Conservation (phyloP, 2,888 invertebrate species). For the Agriopis leucophaearia region DNA sequence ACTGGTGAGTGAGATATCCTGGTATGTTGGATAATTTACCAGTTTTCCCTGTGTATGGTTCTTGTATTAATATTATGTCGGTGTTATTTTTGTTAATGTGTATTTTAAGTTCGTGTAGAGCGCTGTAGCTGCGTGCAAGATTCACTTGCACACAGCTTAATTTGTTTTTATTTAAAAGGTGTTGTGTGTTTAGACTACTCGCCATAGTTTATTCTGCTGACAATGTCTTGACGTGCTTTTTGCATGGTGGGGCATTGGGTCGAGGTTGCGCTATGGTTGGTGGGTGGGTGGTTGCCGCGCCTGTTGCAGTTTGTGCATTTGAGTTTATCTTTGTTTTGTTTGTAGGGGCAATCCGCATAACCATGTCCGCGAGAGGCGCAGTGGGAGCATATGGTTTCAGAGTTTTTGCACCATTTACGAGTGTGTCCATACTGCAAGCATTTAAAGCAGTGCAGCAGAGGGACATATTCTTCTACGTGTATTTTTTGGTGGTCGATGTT, state of each 20-base stretch:
- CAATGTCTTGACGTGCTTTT: too few relatives aligned
- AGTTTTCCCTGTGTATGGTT: slow-evolving; percentile 14
- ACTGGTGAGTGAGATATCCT: background rate
- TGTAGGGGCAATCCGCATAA: slow-evolving; percentile 24
- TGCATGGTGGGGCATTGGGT: too few relatives aligned
- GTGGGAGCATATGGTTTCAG: slow-evolving; percentile 26
- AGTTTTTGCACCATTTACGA: slow-evolving; percentile 20
- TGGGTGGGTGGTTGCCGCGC: too few relatives aligned
- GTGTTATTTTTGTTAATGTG: background rate
- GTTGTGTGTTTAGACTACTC: background rate
- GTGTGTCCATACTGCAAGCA: slow-evolving; percentile 44
- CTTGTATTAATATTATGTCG: background rate
- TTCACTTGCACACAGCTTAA: slow-evolving; percentile 36
- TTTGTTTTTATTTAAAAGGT: background rate
- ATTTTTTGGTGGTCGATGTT: slow-evolving; percentile 37
- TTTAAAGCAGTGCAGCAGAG: slow-evolving; percentile 38
- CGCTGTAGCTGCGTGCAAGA: slow-evolving; percentile 6
- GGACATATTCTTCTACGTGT: slow-evolving; percentile 26
- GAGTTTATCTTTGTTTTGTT: background rate
- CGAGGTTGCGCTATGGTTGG: too few relatives aligned
- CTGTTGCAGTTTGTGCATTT: slow-evolving; percentile 37
- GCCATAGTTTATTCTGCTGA: slow-evolving; percentile 1
- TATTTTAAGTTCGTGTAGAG: background rate
- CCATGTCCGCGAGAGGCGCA: slow-evolving; percentile 27
- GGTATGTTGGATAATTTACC: background rate